Base-by-base conservation (phyloP, 2,113 vertebrate genomes). In the Semnornis frantzii region DNA sequence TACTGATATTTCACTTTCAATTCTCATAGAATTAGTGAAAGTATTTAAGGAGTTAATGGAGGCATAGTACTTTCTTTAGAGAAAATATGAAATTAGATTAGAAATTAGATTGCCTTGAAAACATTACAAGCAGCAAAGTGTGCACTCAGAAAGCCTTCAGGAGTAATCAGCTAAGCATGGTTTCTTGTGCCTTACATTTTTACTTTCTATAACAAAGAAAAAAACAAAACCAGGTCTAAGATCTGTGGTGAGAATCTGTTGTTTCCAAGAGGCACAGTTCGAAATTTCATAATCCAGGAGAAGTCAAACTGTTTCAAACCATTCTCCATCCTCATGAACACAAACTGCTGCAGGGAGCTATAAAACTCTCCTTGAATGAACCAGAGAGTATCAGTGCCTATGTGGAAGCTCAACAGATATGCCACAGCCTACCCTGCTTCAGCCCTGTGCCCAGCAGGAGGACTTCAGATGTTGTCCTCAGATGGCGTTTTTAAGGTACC, bases 21-120 rank as follows among this genome's bases (percentile, higher is more conserved):
- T 94, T 96, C 95, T 82, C 87, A 89, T 31, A 94, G 91, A 95
- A 95, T 91, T 95, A 95, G 57, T 62, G 80, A 70, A 93, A 96
- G 93, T 37, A 92, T 95, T 96, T 92, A 95, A 97, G 83, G 91
- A 94, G 78, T 96, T 96, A 96, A 96, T 64, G 9, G 91, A 92
- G 52, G 91, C 76, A 94, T 48, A 94, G 85, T 59, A 76, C 81
- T 95, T 94, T 92, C 94, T 94, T 95, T 23, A 81, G 87, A 90
- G 91, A 93, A 96, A 92, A 96, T 69, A 88, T 63, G 42, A 96
- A 93, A 95, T 94, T 91, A 94, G 83, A 93, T 92, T 93, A 94
- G 85, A 95, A 94, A 94, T 96, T 86, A 89, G 85, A 97, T 94
- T 93, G 91, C 89, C 89, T 87, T 91, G 80, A 93, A 97, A 95